These are phyloP conservation scores for Zaprionus gabonicus DNA, from an alignment of 1,140 invertebrate genomes.

Conservation along the genomic window DNA sequence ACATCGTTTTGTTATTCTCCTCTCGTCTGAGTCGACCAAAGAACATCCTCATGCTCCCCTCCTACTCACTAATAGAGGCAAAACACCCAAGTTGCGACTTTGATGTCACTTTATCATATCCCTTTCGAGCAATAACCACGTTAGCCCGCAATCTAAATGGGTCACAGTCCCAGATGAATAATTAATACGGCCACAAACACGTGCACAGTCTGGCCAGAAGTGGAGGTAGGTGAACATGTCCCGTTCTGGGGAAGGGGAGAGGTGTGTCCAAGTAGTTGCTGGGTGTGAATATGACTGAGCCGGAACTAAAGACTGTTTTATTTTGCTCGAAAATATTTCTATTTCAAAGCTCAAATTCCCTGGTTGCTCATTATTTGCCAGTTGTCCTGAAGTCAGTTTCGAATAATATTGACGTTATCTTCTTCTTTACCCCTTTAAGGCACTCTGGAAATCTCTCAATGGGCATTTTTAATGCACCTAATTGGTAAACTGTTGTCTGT, in stretches of 20 bases:
- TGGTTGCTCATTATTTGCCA: conserved; percentile 64
- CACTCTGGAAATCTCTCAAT: conserved; percentile 1
- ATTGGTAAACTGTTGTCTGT: conserved; percentile 55
- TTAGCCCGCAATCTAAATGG: conserved; percentile 66
- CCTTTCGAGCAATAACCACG: conserved; percentile 63
- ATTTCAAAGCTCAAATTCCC: conserved; percentile 56
- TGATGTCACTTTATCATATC: conserved; percentile 53
- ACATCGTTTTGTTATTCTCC: not conserved
- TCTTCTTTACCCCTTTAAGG: conserved; percentile 47
- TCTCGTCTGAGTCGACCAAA: not conserved
- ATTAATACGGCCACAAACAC: conserved; percentile 58
- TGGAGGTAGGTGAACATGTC: conserved; percentile 23
- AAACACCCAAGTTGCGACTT: conserved; percentile 51
- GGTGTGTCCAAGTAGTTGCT: not conserved
- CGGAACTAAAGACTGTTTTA: conserved; percentile 21
- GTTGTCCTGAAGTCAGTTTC: conserved; percentile 36
- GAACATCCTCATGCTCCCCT: not conserved
- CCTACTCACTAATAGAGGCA: conserved; percentile 48
- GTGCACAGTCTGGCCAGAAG: conserved; percentile 11
- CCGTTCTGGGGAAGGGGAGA: not conserved
- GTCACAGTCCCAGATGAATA: conserved; percentile 71
- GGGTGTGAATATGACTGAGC: not conserved
- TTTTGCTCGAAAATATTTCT: conserved; percentile 33
- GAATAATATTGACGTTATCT: conserved; percentile 55
- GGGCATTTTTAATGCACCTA: conserved; percentile 70